Conservation (phyloP, 2,797 vertebrate genomes). For the Anas flavirostris region DNA sequence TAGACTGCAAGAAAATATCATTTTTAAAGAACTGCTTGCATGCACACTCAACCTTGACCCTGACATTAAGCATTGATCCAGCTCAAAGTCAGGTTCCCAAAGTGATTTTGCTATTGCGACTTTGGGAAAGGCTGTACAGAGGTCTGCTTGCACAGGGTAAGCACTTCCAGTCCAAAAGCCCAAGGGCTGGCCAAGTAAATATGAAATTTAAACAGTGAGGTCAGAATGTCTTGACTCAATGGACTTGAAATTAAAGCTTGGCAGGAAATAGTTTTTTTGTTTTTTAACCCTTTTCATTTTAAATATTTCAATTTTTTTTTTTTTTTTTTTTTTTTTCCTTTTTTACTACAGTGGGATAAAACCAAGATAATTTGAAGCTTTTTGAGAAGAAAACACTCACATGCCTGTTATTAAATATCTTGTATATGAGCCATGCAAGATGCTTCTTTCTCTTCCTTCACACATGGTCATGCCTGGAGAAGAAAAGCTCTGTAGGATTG, state of each 20-base stretch:
- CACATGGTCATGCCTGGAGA: neutral
- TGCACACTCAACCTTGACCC: neutral
- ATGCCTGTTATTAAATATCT: neutral
- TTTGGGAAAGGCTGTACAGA: neutral
- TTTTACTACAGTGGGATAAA: neutral
- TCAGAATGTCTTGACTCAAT: neutral
- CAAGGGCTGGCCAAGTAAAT: neutral
- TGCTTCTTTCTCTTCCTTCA: neutral
- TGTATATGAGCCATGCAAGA: neutral
- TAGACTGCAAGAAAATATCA: neutral
- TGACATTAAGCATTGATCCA: rapidly evolving
- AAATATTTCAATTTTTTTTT: neutral
- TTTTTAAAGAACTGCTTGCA: neutral
- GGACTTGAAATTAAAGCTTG: neutral
- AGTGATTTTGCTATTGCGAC: neutral
- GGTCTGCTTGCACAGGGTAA: neutral
- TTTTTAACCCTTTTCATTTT: neutral
- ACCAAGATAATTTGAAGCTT: neutral
- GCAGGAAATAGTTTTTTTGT: neutral
- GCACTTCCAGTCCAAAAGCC: neutral
- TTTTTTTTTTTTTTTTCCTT: neutral
- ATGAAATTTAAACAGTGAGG: neutral
- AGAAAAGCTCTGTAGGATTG: neutral
- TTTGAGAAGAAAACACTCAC: neutral
- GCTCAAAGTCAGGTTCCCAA: neutral